Percentiles rank a stretch among this genome's conserved stretches.
Evolutionary conservation across 30 jellyfish, hydroid and myxozoan species (phyloP).

Genomic region (Catostylus mosaicus): DNA sequence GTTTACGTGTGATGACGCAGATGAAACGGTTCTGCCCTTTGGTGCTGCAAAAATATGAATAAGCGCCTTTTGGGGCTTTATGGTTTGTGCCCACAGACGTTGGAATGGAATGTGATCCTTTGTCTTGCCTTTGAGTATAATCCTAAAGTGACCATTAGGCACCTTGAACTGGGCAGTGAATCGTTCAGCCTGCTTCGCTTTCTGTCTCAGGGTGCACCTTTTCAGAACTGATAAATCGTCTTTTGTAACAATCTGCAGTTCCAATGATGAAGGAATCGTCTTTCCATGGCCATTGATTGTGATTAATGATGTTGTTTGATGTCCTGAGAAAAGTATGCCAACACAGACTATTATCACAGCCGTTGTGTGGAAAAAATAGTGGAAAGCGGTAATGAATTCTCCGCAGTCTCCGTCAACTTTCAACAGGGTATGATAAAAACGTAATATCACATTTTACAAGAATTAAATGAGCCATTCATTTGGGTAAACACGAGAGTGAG

Average conservation of each 20-base stretch:
- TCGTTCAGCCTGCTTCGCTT: slow-evolving; percentile 19
- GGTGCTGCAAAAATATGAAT: slow-evolving; percentile 40
- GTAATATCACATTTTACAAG: too few relatives aligned
- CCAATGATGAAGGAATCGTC: slow-evolving; percentile 14
- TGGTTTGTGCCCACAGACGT: not conserved
- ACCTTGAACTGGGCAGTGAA: slow-evolving; percentile 3
- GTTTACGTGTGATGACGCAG: not conserved
- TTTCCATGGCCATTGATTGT: not conserved
- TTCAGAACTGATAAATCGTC: not conserved
- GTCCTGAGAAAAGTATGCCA: slow-evolving; percentile 16
- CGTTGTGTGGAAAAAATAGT: too few relatives aligned
- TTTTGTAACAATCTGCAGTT: slow-evolving; percentile 5
- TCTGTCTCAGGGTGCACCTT: not conserved
- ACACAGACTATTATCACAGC: too few relatives aligned
- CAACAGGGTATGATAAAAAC: too few relatives aligned
- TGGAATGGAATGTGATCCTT: not conserved
- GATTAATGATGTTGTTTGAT: not conserved
- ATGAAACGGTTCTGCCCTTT: not conserved
- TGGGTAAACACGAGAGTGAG: too few relatives aligned
- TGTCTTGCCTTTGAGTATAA: slow-evolving; percentile 11
- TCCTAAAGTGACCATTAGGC: slow-evolving; percentile 24
- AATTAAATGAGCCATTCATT: too few relatives aligned
- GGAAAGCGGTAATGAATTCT: too few relatives aligned
- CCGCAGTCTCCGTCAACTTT: too few relatives aligned
- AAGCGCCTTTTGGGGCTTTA: not conserved